These are phyloP conservation scores for Stichodactyla mertensii DNA, from an alignment of 64 coral and sea anemone species.

Conservation along the genomic window DNA sequence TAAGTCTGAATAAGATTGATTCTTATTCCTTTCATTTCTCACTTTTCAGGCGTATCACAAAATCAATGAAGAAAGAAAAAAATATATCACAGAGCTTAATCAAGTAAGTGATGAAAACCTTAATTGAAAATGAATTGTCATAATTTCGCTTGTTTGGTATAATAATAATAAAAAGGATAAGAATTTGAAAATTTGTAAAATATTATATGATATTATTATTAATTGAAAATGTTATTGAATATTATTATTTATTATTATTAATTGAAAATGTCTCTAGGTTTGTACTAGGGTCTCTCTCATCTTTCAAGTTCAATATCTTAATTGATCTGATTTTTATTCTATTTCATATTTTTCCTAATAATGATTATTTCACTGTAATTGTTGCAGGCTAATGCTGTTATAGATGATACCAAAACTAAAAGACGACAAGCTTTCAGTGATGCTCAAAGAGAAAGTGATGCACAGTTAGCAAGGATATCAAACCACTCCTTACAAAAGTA, in stretches of 20 bases:
- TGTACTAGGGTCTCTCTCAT: neutral
- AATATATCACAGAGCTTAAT: constrained; percentile 82
- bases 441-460: constrained; percentile 78
- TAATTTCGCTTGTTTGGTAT: no score
- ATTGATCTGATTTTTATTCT: neutral
- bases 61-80: constrained; percentile 81
- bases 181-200: no score
- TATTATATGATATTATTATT: no score
- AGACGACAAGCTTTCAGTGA: constrained; percentile 74
- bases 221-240: no score
- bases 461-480: constrained; percentile 33
- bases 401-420: constrained; percentile 88
- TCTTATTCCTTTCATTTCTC: neutral
- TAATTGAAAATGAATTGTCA: no score
- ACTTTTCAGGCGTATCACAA: constrained; percentile 74
- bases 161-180: no score
- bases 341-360: neutral
- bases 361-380: neutral
- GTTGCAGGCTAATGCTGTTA: constrained; percentile 77
- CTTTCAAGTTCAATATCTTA: neutral
- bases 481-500: constrained; percentile 56
- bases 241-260: no score
- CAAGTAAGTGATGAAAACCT: constrained; percentile 56
- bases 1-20: neutral
- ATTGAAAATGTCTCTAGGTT: no score